These are phyloP conservation scores for Eurois occulta DNA, from an alignment of 2,888 invertebrate species.

Conservation along the genomic window DNA sequence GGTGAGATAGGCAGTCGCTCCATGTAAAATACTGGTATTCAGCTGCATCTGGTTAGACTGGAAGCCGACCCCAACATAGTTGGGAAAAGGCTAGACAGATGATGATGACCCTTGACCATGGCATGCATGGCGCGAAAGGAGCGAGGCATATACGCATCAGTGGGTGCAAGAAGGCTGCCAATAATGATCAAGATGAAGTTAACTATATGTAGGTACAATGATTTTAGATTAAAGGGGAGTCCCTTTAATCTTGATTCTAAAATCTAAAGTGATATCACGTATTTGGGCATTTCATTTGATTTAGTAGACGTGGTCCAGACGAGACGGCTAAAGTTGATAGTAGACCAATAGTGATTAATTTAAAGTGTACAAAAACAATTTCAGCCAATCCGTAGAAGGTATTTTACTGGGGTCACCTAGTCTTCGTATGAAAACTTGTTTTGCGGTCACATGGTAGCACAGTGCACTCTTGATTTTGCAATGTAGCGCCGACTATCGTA, in stretches of 20 bases:
- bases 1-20: too few species aligned
- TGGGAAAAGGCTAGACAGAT: too few species aligned
- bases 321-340: neutral
- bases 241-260: too few species aligned
- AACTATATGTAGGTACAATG: neutral
- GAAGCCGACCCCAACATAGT: too few species aligned
- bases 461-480: slow-evolving; percentile 13
- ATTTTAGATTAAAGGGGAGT: neutral
- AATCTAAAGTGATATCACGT: neutral
- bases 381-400: slow-evolving; percentile 5
- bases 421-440: slow-evolving; percentile 8
- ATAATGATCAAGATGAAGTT: neutral
- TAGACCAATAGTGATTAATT: neutral
- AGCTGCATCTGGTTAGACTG: too few species aligned
- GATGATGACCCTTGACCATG: neutral
- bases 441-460: slow-evolving; percentile 2
- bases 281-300: neutral
- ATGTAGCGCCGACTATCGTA: slow-evolving; percentile 11
- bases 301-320: neutral
- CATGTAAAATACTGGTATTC: too few species aligned
- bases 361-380: neutral
- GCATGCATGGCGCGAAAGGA: neutral
- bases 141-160: neutral
- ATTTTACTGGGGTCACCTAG: neutral
- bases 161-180: neutral